Evolutionary conservation across 2,888 invertebrate species (phyloP).

Genomic region (Elysia crispata): DNA sequence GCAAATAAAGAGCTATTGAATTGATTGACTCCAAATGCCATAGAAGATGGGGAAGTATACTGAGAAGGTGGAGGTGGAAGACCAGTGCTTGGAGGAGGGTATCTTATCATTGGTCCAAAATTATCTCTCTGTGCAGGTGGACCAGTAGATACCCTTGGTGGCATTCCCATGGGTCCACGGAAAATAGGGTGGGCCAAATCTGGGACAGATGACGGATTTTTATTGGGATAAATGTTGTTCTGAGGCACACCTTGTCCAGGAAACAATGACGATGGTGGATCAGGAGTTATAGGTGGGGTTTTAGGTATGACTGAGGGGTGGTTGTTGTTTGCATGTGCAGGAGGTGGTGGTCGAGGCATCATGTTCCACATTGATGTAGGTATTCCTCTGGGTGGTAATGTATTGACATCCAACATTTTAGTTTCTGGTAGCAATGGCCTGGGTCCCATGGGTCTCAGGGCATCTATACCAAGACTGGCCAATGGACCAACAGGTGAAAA

Average conservation of each 20-base stretch:
- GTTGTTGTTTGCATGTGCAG: slow-evolving; percentile 38
- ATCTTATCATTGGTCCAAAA: slow-evolving; percentile 34
- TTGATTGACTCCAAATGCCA: slow-evolving; percentile 46
- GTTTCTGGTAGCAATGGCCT: background rate
- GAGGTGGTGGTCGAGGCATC: slow-evolving; percentile 34
- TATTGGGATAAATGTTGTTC: slow-evolving; percentile 12
- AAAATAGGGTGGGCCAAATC: slow-evolving; percentile 41
- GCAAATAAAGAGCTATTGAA: slow-evolving; percentile 45
- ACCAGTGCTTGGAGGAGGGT: slow-evolving; percentile 36
- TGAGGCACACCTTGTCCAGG: slow-evolving; percentile 36
- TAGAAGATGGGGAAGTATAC: slow-evolving; percentile 21
- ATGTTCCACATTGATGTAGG: slow-evolving; percentile 36
- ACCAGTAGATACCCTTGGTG: background rate
- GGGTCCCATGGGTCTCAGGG: background rate
- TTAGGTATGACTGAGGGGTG: slow-evolving; percentile 29
- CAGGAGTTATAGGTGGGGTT: slow-evolving; percentile 40
- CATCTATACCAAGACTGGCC: slow-evolving; percentile 9
- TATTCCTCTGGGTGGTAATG: slow-evolving; percentile 13
- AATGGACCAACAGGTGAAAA: background rate
- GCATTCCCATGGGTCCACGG: background rate
- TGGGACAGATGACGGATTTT: slow-evolving; percentile 18
- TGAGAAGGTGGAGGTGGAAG: slow-evolving; percentile 38
- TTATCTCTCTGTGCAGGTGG: slow-evolving; percentile 39
- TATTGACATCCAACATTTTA: slow-evolving; percentile 29
- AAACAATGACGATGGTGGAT: slow-evolving; percentile 28